phyloP scores from a whole-genome alignment of 2,113 vertebrate species.

The Struthio camelus region DNA sequence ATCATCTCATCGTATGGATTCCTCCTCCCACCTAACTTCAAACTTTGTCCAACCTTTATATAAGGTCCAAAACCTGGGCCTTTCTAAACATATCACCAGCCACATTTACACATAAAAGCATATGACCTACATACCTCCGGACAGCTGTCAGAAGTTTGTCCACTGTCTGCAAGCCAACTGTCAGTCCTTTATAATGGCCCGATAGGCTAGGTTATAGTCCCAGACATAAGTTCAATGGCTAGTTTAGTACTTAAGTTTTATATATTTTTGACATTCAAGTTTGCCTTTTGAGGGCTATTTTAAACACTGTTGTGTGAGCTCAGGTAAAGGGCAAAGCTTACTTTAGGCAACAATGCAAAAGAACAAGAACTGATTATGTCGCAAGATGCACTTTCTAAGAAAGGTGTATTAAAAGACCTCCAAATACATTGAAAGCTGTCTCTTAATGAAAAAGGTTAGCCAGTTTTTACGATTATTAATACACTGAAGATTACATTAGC shows the following conservation, averaged over 20 bases:
- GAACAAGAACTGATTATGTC: neutral
- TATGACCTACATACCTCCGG: neutral
- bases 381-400: neutral
- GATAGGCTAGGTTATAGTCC: neutral
- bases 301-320: neutral
- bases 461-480: neutral
- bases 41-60: neutral
- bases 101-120: neutral
- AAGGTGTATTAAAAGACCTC: neutral
- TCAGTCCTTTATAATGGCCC: neutral
- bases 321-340: neutral
- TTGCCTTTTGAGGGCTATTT: neutral
- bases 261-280: neutral
- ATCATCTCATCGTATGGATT: neutral
- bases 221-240: neutral
- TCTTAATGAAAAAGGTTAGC: neutral
- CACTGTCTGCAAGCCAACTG: neutral
- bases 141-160: neutral
- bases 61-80: neutral
- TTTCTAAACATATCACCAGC: neutral
- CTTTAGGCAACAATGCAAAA: neutral
- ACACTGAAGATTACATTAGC: neutral
- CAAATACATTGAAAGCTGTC: neutral
- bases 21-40: neutral
- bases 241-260: neutral